Percentiles rank a stretch among this genome's conserved stretches.
phyloP scores from a whole-genome alignment of 2,113 vertebrate genomes.

The Nycticryphes semicollaris region DNA sequence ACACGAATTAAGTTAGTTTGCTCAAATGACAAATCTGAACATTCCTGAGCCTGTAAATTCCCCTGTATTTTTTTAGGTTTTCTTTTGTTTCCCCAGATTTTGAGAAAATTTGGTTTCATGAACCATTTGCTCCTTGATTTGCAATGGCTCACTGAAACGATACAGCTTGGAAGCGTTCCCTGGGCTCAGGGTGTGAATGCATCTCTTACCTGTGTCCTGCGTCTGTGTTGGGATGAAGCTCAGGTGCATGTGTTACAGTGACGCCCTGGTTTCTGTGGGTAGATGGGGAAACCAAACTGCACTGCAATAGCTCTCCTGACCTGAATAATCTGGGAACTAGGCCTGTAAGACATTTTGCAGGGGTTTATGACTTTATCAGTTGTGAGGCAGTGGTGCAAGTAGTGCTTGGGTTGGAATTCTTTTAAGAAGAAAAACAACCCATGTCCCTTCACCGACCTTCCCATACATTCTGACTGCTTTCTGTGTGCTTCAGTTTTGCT shows the following conservation, averaged over 20 bases:
- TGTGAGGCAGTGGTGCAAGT: not conserved
- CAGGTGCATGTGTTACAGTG: not conserved
- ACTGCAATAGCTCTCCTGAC: not conserved
- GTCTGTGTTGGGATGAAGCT: not conserved
- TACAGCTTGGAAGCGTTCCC: not conserved
- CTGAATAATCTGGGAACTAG: not conserved
- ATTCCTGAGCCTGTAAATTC: not conserved
- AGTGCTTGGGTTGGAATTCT: not conserved
- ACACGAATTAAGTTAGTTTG: not conserved
- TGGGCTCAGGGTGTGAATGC: not conserved
- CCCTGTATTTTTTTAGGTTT: not conserved
- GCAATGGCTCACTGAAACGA: not conserved
- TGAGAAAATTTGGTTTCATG: not conserved
- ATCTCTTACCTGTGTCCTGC: not conserved
- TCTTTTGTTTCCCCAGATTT: not conserved
- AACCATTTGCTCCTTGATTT: not conserved
- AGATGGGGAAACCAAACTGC: not conserved
- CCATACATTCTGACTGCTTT: not conserved
- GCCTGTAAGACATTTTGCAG: not conserved
- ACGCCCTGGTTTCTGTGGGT: not conserved
- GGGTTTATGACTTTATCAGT: not conserved
- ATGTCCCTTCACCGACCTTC: not conserved
- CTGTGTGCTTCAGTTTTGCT: not conserved
- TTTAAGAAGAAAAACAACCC: not conserved
- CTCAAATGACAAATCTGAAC: not conserved